phyloP scores from a whole-genome alignment of 2,113 vertebrate genomes.

The Piaya cayana region DNA sequence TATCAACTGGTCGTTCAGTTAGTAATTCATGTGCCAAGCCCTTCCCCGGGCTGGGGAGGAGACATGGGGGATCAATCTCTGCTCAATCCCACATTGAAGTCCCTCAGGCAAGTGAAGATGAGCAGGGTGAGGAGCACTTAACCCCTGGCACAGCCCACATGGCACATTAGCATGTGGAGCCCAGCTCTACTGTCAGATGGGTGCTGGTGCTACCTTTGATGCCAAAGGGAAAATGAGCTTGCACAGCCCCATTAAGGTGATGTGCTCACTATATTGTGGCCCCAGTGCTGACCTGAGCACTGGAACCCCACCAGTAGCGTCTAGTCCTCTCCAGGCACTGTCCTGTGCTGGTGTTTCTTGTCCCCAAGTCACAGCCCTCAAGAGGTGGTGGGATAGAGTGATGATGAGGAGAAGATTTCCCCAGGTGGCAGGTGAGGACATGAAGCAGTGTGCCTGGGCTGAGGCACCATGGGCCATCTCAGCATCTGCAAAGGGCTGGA shows the following conservation, averaged over 20 bases:
- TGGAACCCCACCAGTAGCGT: background rate
- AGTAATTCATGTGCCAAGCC: background rate
- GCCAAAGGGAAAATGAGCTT: background rate
- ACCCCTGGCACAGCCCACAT: background rate
- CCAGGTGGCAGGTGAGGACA: background rate
- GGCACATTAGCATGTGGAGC: accelerated
- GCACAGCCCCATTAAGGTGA: accelerated
- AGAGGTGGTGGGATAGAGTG: too few species aligned
- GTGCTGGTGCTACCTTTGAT: accelerated
- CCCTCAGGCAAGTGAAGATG: background rate
- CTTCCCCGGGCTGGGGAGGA: background rate
- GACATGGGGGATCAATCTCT: background rate
- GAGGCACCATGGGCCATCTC: background rate
- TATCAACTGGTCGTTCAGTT: background rate
- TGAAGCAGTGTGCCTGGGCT: background rate
- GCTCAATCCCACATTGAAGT: accelerated
- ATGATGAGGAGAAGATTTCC: background rate
- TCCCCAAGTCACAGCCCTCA: background rate
- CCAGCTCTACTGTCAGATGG: accelerated
- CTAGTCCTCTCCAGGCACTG: background rate
- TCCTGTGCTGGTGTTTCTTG: background rate
- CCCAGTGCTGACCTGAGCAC: background rate
- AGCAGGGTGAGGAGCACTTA: background rate
- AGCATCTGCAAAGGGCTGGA: background rate
- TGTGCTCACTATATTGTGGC: background rate